Evolutionary conservation across 1,140 invertebrate species (phyloP).

Genomic region (Charaxes varanes): DNA sequence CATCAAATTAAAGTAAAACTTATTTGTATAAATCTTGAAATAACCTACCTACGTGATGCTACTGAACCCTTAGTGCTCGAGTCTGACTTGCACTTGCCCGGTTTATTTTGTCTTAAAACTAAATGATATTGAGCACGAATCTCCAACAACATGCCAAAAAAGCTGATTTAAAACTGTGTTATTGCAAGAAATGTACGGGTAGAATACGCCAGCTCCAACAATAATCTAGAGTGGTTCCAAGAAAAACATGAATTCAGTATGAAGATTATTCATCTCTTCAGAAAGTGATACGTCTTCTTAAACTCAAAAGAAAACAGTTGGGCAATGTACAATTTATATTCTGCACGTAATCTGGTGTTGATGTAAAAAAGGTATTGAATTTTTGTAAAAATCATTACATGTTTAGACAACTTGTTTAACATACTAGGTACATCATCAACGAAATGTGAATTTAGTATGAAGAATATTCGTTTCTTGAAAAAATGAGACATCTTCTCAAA

Average conservation of each 20-base stretch:
- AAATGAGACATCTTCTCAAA: too few species aligned
- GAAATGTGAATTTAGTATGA: too few species aligned
- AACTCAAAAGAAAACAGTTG: constrained; percentile 8
- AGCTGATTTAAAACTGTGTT: not conserved
- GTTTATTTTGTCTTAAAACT: too few species aligned
- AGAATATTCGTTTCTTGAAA: too few species aligned
- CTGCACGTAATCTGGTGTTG: constrained; percentile 3
- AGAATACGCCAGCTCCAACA: constrained; percentile 1
- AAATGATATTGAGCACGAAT: too few species aligned
- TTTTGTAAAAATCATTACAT: constrained; percentile 10
- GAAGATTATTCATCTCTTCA: constrained; percentile 1
- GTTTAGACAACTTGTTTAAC: constrained; percentile 8
- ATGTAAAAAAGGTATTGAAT: constrained; percentile 3
- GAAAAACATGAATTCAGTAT: constrained; percentile 7
- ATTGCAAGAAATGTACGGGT: not conserved
- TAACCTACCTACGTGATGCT: too few species aligned
- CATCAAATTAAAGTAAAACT: too few species aligned
- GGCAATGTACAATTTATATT: constrained; percentile 11
- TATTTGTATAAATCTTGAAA: too few species aligned
- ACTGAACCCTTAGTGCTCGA: too few species aligned
- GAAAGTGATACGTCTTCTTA: not conserved
- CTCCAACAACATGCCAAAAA: too few species aligned
- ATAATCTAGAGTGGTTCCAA: constrained; percentile 7
- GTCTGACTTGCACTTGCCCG: too few species aligned
- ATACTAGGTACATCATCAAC: too few species aligned